Evolutionary conservation across 1,140 invertebrate genomes (phyloP).

Genomic region (Sitodiplosis mosellana): DNA sequence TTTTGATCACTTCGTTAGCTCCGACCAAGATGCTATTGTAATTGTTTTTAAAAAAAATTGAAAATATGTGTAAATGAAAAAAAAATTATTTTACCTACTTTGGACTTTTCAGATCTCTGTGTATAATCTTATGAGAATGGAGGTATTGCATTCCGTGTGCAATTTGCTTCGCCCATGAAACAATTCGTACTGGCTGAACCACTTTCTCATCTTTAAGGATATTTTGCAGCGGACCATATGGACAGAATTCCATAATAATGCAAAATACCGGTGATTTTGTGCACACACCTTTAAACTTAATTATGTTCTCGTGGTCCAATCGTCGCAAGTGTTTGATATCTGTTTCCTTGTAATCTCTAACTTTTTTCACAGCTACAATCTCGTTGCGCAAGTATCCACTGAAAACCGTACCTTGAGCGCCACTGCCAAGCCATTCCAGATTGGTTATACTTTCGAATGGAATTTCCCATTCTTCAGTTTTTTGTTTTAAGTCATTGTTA

Average conservation of each 20-base stretch:
- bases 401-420: slow-evolving; percentile 93
- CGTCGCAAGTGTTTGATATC: slow-evolving; percentile 87
- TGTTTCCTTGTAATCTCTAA: slow-evolving; percentile 80
- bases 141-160: slow-evolving; percentile 92
- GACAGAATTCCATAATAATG: slow-evolving; percentile 96
- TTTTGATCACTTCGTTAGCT: slow-evolving; percentile 79
- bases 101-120: slow-evolving; percentile 88
- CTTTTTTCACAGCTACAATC: slow-evolving; percentile 91
- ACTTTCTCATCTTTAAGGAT: slow-evolving; percentile 61
- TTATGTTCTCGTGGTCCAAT: slow-evolving; percentile 92
- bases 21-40: slow-evolving; percentile 78
- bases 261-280: slow-evolving; percentile 86
- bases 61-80: not conserved
- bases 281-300: slow-evolving; percentile 88
- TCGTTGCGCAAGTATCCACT: slow-evolving; percentile 66
- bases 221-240: slow-evolving; percentile 85
- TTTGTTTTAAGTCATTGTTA: slow-evolving; percentile 20
- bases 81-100: slow-evolving; percentile 48
- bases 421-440: slow-evolving; percentile 82
- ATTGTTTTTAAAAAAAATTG: not conserved
- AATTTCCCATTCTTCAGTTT: slow-evolving; percentile 79
- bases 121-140: slow-evolving; percentile 92
- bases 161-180: slow-evolving; percentile 90
- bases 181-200: slow-evolving; percentile 65
- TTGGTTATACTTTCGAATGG: slow-evolving; percentile 84